Evolutionary conservation across 2,888 invertebrate species (phyloP), one percentile per base, ranked within the genome.

Genomic region (Eristalinus sepulchralis): DNA sequence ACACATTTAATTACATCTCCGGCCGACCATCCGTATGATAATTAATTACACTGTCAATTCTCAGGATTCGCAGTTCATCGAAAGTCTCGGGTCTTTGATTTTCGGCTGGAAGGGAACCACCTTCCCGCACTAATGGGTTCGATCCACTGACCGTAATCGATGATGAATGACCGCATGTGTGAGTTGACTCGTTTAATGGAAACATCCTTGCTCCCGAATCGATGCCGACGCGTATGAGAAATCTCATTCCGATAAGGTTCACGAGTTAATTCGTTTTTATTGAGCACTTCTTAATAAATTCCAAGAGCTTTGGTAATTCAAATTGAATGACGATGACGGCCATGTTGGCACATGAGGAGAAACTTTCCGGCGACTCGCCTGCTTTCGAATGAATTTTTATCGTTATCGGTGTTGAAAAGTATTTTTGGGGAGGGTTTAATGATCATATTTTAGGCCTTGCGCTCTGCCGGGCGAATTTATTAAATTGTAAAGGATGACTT

Each of bases 21-120:
- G 13, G 5, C 33, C 17, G 55, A 36, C 17, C 17, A 53, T 24
- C 20, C 24, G 76, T 72, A 72, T 72, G 71, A 63, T 77, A 81
- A 85, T 85, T 85, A 85, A 85, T 85, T 85, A 76, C 68, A 68
- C 57, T 81, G 71, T 73, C 71, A 67, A 67, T 71, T 13, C 76
- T 17, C 34, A 22, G 53, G 63, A 72, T 66, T 31, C 55, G 55
- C 47, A n/a, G 6, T n/a, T 17, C 17, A 76, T 62, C 60, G 9
- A 57, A 66, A 67, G 67, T 67, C 53, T 22, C 17, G 36, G 59
- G 70, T 73, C 47, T 53, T n/a, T 67, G 64, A 70, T 59, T 70
- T 70, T 36, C 27, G 27, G 27, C 27, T 13, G 53, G 8, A 36
- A 8, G 22, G 24, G 6, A 22, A 34, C 17, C 33, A 59, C 47